Conservation (phyloP, 64 coral and sea anemone species). For the Trachythela sp. region DNA sequence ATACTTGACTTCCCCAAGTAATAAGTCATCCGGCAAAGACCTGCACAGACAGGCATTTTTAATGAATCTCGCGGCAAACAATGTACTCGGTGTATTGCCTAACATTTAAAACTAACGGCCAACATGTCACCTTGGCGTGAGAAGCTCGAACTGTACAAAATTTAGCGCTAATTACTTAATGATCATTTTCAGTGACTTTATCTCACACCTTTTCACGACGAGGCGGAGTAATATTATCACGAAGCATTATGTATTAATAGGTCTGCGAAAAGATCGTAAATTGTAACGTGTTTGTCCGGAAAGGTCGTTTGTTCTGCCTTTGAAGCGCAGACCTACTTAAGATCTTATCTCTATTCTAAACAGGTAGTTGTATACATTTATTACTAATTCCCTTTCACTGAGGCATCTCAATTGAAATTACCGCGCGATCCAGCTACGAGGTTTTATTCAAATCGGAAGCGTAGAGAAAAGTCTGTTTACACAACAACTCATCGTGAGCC, state of each 20-base stretch:
- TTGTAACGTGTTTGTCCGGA: neutral
- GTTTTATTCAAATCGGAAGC: conserved; percentile 12
- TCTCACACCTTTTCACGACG: neutral
- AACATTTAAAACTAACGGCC: neutral
- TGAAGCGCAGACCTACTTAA: neutral
- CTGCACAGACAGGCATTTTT: neutral
- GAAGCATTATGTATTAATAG: neutral
- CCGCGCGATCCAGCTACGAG: neutral
- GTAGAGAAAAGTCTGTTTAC: neutral
- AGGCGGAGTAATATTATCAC: neutral
- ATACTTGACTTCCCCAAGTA: neutral
- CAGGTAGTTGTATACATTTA: neutral
- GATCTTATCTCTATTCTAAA: neutral
- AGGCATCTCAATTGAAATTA: neutral
- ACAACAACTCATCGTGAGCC: neutral
- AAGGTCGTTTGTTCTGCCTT: neutral
- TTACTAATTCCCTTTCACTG: neutral
- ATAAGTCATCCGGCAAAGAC: neutral
- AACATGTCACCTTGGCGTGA: neutral
- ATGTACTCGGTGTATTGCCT: neutral
- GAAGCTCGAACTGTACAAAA: neutral
- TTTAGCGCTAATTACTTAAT: neutral
- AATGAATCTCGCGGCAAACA: neutral
- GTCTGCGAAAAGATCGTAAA: neutral
- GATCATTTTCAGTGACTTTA: neutral